Conservation (phyloP, 2,797 vertebrate genomes). For the Leuciscus waleckii region DNA sequence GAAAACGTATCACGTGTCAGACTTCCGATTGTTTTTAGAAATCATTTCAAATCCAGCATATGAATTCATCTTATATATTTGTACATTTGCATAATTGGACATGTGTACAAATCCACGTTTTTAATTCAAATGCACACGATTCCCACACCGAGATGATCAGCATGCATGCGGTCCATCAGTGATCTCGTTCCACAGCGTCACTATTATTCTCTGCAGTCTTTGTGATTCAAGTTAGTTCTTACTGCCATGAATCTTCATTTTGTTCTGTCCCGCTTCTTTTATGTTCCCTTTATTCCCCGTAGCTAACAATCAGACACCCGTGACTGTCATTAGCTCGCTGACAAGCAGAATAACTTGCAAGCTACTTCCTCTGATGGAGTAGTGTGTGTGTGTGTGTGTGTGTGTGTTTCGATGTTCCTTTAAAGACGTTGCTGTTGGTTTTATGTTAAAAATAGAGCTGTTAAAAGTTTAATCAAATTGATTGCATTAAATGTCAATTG, state of each 20-base stretch:
- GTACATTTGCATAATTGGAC: not conserved
- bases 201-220: not conserved
- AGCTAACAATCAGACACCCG: slow-evolving; percentile 4
- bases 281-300: slow-evolving; percentile 1
- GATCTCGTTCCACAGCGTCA: not conserved
- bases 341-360: not conserved
- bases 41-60: not conserved
- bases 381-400: too few relatives aligned
- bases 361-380: not conserved
- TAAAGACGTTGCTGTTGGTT: not conserved
- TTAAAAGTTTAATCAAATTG: not conserved
- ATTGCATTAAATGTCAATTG: not conserved
- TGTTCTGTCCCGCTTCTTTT: slow-evolving; percentile 12
- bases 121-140: too few relatives aligned
- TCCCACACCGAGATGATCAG: too few relatives aligned
- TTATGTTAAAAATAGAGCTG: not conserved
- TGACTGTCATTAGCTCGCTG: slow-evolving; percentile 5
- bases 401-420: not conserved
- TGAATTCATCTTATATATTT: not conserved
- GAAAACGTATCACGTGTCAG: not conserved
- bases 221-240: not conserved
- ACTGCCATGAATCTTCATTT: slow-evolving; percentile 25
- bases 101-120: not conserved
- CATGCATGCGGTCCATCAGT: not conserved
- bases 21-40: not conserved